These are phyloP conservation scores for Corythornis vintsioides DNA, from an alignment of 2,113 vertebrate genomes.

Conservation along the genomic window DNA sequence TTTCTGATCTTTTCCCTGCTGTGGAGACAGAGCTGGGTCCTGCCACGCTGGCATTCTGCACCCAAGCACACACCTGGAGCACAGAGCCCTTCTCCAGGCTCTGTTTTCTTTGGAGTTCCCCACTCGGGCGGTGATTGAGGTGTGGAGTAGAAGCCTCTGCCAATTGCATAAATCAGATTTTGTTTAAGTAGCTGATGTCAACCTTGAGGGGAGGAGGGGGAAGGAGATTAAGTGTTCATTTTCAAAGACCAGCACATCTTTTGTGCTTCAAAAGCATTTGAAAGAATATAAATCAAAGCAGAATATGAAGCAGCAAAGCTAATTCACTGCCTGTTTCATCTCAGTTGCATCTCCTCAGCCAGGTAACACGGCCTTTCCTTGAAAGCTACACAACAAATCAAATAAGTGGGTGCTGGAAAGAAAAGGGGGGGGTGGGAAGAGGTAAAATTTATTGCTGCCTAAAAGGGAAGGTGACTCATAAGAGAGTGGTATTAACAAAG, in stretches of 20 bases:
- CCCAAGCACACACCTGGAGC: background rate
- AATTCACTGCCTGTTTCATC: slow-evolving; percentile 61
- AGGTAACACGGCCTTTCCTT: slow-evolving; percentile 66
- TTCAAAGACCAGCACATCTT: slow-evolving; percentile 26
- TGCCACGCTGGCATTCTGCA: background rate
- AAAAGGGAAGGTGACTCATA: slow-evolving; percentile 75
- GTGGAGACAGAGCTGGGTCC: background rate
- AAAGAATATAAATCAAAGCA: slow-evolving; percentile 70
- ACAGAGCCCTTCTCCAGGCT: background rate
- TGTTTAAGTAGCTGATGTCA: slow-evolving; percentile 38
- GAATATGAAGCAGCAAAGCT: slow-evolving; percentile 31
- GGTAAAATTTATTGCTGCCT: slow-evolving; percentile 68
- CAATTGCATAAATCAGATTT: slow-evolving; percentile 63
- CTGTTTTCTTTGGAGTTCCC: background rate
- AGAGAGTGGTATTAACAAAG: slow-evolving; percentile 59
- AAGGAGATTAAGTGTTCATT: slow-evolving; percentile 51
- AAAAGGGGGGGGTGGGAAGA: background rate
- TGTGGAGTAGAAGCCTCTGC: background rate
- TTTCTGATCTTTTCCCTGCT: background rate
- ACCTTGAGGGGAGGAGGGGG: background rate
- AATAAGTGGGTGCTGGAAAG: slow-evolving; percentile 23
- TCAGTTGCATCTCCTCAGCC: slow-evolving; percentile 37
- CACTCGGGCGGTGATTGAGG: background rate
- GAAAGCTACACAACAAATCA: slow-evolving; percentile 69
- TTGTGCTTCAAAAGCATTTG: slow-evolving; percentile 44